phyloP scores from a whole-genome alignment of 2,113 vertebrate species.

The Struthidea cinerea region DNA sequence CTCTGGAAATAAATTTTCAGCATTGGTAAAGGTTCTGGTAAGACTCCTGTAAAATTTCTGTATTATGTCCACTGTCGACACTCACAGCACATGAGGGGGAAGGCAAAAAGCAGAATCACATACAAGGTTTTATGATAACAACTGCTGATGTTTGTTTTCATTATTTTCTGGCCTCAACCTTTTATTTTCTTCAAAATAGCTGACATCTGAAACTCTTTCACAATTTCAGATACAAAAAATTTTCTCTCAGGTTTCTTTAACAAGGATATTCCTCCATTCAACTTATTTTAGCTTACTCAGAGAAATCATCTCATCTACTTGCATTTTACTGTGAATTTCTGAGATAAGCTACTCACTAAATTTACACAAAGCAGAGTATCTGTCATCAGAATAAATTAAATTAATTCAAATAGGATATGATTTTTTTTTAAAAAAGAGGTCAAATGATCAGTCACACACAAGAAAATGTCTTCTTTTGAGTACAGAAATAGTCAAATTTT shows the following conservation, averaged over 20 bases:
- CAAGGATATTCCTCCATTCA: background rate
- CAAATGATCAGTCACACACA: background rate
- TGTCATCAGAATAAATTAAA: background rate
- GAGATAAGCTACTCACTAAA: background rate
- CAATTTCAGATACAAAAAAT: background rate
- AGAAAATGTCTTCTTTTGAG: background rate
- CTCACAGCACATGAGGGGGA: background rate
- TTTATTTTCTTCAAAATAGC: background rate
- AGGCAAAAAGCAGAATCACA: background rate
- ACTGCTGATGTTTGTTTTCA: background rate
- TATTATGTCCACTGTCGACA: background rate
- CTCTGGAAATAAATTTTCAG: background rate
- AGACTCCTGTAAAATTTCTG: background rate
- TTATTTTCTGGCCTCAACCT: background rate
- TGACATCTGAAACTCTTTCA: slow-evolving; percentile 6
- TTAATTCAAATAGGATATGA: background rate
- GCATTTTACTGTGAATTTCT: background rate
- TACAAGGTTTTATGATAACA: background rate
- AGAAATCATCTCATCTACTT: background rate
- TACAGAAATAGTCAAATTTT: background rate
- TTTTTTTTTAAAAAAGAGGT: background rate
- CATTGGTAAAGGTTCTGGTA: background rate
- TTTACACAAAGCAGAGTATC: background rate
- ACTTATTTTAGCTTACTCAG: background rate
- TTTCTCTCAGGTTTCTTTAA: background rate